Evolutionary conservation across 2,113 vertebrate species (phyloP), one percentile per base, ranked within the genome.

Genomic region (Gobiocypris rarus): DNA sequence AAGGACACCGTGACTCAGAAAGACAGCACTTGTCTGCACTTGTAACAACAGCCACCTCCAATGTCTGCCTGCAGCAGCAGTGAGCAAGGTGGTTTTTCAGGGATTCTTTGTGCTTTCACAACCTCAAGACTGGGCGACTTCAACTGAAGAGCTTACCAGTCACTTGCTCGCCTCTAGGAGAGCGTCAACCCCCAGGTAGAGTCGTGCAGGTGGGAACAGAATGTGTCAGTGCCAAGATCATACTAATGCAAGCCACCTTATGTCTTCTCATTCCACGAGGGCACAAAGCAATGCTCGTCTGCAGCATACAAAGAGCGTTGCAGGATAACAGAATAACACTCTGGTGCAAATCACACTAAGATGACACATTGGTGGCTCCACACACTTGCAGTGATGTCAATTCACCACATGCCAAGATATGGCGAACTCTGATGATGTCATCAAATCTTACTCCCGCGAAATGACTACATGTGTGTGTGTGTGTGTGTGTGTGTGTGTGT

Each of bases 1-100:
- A 88, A 88, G 89, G 89, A 85, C 86, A 88, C 83, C 82, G 70
- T 31, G 38, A 48, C 84, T 81, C 76, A 70, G 31, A 89, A 82
- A 59, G 58, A 50, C 63, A 85, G 84, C 81, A 83, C 80, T 74
- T 84, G 75, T 88, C 78, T 86, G 58, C 61, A 34, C 84, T 81
- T 48, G 84, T 87, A 88, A 86, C 85, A 77, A 15, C 80, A 71
- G 74, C 28, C 69, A 80, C 87, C 82, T 85, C 48, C 9, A 63
- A 89, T 84, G 83, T 86, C 83, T 81, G 31, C 69, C 79, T 82
- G 82, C 82, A 87, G 83, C 85, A 75, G 75, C 71, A 81, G 73
- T 81, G 17, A 81, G 69, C 69, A 71, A 75, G 77, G 59, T 70
- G 71, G 71, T 65, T 69, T 45, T 76, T 70, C 58, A 73, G 71